Base-by-base conservation (phyloP, 2,797 vertebrate genomes). In the Coracias cyanogaster region DNA sequence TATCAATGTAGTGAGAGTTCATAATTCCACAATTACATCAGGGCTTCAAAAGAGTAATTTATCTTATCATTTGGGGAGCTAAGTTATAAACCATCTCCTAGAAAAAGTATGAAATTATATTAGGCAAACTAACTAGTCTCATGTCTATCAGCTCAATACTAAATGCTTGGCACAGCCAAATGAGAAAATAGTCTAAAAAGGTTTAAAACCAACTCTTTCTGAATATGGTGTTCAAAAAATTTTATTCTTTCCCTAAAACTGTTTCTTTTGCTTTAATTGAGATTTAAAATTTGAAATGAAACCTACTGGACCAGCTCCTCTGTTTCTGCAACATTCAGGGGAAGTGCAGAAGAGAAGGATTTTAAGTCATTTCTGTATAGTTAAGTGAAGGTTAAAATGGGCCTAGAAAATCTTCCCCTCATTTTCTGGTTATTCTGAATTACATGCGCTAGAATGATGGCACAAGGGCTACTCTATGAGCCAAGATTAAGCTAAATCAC, bases 391-490 rank as follows among this genome's bases (percentile, higher is more conserved):
- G 62, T 82, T 76, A 65, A 86, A 92, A 58, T 18, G 17, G 7
- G 46, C 51, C 4, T 7, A 62, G 51, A 72, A 90, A 91, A 55
- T 43, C 21, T 81, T 86, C 9, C 20, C 4, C 25, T 78, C 15
- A 4, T 66, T 91, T 92, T 91, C 78, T 82, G 45, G 14, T 77
- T 89, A 52, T 79, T 96, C 45, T 72, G 51, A 86, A 66, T 91
- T 80, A 70, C 78, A 73, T 61, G 39, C 15, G 9, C 66, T 90
- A 45, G 37, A 79, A 31, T 64, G 39, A 65, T 84, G 54, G 60
- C 48, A 43, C 33, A 73, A 84, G 83, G 39, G 39, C 46, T 62
- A 35, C 58, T 45, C 9, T 1, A 82, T 3, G 6, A 74, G 49
- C 67, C 72, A 65, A 88, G 57, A 74, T 86, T 73, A 86, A 73